A percentile compares a stretch with the other conserved stretches of the same genome.
Evolutionary conservation across 2,797 vertebrate species (phyloP).

Genomic region (Girardinus metallicus): DNA sequence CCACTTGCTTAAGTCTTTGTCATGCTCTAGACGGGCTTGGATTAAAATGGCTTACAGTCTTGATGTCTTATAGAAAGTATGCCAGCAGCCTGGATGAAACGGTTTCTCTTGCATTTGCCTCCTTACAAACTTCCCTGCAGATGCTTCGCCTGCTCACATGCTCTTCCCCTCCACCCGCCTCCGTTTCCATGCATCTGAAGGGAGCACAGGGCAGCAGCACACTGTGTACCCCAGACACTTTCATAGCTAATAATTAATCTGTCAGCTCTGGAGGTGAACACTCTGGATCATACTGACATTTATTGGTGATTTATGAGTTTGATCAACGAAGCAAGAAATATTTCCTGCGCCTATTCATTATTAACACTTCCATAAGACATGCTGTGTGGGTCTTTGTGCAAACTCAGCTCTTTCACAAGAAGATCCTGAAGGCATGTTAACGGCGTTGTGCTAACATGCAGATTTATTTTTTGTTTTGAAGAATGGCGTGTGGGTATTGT

Average conservation of each 20-base stretch:
- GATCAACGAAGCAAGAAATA: neutral
- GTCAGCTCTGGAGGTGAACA: neutral
- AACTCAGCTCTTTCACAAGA: neutral
- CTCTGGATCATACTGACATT: neutral
- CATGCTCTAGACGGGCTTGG: neutral
- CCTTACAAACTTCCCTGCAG: constrained; percentile 26
- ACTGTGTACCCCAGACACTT: constrained; percentile 38
- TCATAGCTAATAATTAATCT: constrained; percentile 29
- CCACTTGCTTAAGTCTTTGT: neutral
- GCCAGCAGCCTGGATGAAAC: constrained; percentile 19
- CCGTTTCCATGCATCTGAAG: constrained; percentile 1
- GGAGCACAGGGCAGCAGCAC: constrained; percentile 35
- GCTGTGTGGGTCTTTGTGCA: neutral
- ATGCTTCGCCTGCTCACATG: constrained; percentile 30
- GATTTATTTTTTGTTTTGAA: neutral
- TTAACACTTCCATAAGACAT: constrained; percentile 6
- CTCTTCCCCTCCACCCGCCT: constrained; percentile 10
- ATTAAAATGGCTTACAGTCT: constrained; percentile 33
- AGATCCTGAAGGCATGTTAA: neutral
- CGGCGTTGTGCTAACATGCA: neutral
- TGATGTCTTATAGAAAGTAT: constrained; percentile 46
- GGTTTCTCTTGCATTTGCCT: constrained; percentile 40
- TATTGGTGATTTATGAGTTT: constrained; percentile 6
- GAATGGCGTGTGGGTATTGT: neutral
- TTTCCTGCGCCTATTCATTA: neutral